Percentiles rank a stretch among this genome's conserved stretches.
phyloP scores from a whole-genome alignment of 2,888 invertebrate species.

The Cerastoderma edule region DNA sequence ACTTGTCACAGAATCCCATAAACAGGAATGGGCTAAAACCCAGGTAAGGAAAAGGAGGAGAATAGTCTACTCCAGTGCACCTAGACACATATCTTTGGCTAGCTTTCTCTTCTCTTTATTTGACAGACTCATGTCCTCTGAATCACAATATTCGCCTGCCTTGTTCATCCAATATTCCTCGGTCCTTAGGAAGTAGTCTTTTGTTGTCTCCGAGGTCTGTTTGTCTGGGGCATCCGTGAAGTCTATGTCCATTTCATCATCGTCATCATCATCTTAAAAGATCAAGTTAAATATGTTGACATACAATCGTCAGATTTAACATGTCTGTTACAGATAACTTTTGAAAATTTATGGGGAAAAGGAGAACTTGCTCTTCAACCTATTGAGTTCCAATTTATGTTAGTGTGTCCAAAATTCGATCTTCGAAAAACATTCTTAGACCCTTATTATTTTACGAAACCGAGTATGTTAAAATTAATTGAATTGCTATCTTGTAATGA shows the following conservation, averaged over 20 bases:
- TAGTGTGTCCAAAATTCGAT: too few species aligned
- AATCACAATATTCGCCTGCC: slow-evolving; percentile 76
- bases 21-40: not conserved
- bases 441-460: too few species aligned
- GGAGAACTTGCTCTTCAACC: too few species aligned
- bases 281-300: too few species aligned
- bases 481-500: too few species aligned
- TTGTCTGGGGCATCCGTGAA: slow-evolving; percentile 78
- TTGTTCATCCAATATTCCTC: slow-evolving; percentile 79
- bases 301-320: too few species aligned
- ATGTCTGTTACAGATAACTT: too few species aligned
- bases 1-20: not conserved
- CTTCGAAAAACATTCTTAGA: too few species aligned
- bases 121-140: slow-evolving; percentile 75
- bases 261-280: too few species aligned
- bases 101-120: slow-evolving; percentile 76
- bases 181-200: slow-evolving; percentile 78
- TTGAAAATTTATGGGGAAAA: too few species aligned
- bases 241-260: slow-evolving; percentile 76
- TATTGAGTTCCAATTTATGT: too few species aligned
- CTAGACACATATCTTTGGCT: slow-evolving; percentile 78
- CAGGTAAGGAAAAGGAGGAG: not conserved
- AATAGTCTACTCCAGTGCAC: slow-evolving; percentile 55
- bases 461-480: too few species aligned
- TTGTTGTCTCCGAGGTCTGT: slow-evolving; percentile 68